Percentiles rank a stretch among this genome's conserved stretches.
These are phyloP conservation scores for Mobula hypostoma DNA, from an alignment of 2,113 vertebrate genomes.

Conservation along the genomic window DNA sequence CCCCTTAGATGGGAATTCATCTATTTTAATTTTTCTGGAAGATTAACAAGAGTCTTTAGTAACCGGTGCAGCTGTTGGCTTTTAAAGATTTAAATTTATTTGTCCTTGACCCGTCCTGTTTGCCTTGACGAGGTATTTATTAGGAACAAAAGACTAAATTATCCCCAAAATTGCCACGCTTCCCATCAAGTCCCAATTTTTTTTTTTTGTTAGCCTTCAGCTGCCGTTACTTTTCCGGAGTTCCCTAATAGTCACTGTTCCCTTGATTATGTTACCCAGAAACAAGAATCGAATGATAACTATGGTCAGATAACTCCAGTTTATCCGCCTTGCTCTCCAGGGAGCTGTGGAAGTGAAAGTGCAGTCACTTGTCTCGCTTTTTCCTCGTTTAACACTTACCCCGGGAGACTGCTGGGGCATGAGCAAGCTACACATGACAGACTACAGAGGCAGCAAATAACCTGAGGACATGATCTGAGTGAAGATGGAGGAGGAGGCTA, in stretches of 20 bases:
- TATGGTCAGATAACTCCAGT: slow-evolving; percentile 41
- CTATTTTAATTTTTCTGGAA: slow-evolving; percentile 43
- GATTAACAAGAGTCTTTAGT: slow-evolving; percentile 27
- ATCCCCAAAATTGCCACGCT: slow-evolving; percentile 39
- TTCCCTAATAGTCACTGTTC: slow-evolving; percentile 44
- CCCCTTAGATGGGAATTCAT: not conserved
- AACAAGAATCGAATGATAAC: slow-evolving; percentile 46
- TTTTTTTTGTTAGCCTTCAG: slow-evolving; percentile 42
- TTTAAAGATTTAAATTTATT: slow-evolving; percentile 35
- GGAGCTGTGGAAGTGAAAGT: slow-evolving; percentile 40
- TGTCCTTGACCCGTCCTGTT: slow-evolving; percentile 20
- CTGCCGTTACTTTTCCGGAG: slow-evolving; percentile 47
- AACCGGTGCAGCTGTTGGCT: slow-evolving; percentile 35
- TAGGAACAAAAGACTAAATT: slow-evolving; percentile 45
- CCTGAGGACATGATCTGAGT: not conserved
- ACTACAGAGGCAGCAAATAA: not conserved
- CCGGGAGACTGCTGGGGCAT: too few species aligned
- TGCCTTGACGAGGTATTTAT: slow-evolving; percentile 39
- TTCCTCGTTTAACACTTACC: not conserved
- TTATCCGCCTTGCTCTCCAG: slow-evolving; percentile 44
- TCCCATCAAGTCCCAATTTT: slow-evolving; percentile 44
- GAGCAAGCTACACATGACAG: not conserved
- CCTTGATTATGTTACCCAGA: slow-evolving; percentile 40
- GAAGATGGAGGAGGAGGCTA: not conserved
- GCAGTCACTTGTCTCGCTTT: slow-evolving; percentile 6